Evolutionary conservation across 2,888 invertebrate genomes (phyloP), one percentile per base, ranked within the genome.

Genomic region (Ferrisia virgata): DNA sequence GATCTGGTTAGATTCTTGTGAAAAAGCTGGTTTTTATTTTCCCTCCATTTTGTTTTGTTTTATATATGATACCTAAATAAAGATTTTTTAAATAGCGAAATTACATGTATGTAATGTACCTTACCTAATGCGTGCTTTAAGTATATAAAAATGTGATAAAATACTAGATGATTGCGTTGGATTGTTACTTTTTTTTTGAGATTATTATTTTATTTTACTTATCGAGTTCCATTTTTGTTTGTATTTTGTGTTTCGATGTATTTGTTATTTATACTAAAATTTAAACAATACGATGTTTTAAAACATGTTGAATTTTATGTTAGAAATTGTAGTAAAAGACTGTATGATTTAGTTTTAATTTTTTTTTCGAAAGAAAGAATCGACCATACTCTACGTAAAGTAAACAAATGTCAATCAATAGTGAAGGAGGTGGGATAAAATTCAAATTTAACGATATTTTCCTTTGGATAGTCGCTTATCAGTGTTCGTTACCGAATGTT

Each of bases 261-360:
- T 76, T 76, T 76, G 72, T 76, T 76, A 76, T 76, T 76, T 76
- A 76, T 18, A n/a, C n/a, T n/a, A n/a, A n/a, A n/a, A 76, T 76
- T 76, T 76, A 76, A 76, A 15, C 18, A 76, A 76, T 76, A 76
- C 72, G 72, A 76, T 76, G 72, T 76, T 76, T 33, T 36, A 76
- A 76, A 4, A 76, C 28, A 76, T 76, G 72, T 76, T 76, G 72
- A 76, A 76, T 36, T 76, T 76, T 76, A 76, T 36, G 72, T 76
- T 76, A 76, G 72, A 76, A 33, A 15, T 28, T 76, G 36, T 76
- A 76, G 72, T 76, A 36, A 76, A 76, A 76, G 72, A 76, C 72
- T 76, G 36, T 64, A 64, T 64, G 28, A 64, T 64, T 64, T 64
- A 4, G 18, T 64, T 11, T 15, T 28, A 2, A 13, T 64, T 28